Evolutionary conservation across 2,888 invertebrate species (phyloP).

Genomic region (Dasysyrphus tricinctus): DNA sequence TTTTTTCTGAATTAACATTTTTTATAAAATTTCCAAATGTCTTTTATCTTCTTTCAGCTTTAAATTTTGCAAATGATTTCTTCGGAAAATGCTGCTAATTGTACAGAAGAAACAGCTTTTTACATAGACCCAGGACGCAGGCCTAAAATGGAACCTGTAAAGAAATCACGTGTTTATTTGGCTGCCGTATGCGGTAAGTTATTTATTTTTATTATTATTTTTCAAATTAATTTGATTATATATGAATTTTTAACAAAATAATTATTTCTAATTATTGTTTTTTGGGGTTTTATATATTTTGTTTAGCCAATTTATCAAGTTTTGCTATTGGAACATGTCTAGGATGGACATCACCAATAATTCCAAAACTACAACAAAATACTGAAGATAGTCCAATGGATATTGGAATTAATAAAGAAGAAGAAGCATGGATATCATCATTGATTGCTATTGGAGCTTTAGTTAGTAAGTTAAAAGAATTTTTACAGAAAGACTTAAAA

Average conservation of each 20-base stretch:
- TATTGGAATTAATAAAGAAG: constrained; percentile 84
- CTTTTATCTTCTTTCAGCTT: constrained; percentile 3
- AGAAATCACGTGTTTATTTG: constrained; percentile 86
- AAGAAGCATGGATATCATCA: constrained; percentile 90
- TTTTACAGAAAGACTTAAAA: too few relatives aligned
- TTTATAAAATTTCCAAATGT: not conserved
- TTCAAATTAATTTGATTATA: too few relatives aligned
- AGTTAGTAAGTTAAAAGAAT: constrained; percentile 84
- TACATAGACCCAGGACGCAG: constrained; percentile 80
- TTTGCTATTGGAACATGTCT: constrained; percentile 88
- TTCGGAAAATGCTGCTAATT: constrained; percentile 76
- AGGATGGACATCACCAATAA: constrained; percentile 91
- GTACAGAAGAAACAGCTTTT: constrained; percentile 82
- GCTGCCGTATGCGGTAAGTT: constrained; percentile 87
- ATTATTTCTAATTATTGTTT: not conserved
- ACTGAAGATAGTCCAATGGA: constrained; percentile 82
- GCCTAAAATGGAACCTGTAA: constrained; percentile 85
- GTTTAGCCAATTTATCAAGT: constrained; percentile 87
- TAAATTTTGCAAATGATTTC: constrained; percentile 79
- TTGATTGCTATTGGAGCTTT: constrained; percentile 88
- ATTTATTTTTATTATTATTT: not conserved
- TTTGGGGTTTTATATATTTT: too few relatives aligned
- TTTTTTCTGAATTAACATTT: too few relatives aligned
- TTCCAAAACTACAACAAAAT: constrained; percentile 85
- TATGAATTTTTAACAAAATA: not conserved